Evolutionary conservation across 2,888 invertebrate species (phyloP), one percentile per base, ranked within the genome.

Genomic region (Keiferia lycopersicella): DNA sequence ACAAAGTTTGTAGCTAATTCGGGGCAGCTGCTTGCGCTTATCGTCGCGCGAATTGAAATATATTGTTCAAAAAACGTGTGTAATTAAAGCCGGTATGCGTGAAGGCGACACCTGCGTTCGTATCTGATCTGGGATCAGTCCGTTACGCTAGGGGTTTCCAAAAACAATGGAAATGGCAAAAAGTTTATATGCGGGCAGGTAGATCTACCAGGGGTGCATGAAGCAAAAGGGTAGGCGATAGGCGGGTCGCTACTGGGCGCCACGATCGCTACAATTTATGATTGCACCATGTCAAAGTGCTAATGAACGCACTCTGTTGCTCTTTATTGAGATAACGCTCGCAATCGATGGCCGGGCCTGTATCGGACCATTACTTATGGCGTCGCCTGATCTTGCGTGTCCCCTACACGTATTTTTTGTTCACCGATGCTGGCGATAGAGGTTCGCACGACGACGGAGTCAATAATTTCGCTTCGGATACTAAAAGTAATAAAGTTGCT

Each of bases 311-410:
- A 86, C 88, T 88, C 85, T 82, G 88, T 87, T 88, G 87, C 83
- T 87, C 89, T 91, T 91, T 91, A 91, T 91, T 90, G 89, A 91
- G 90, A 91, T 91, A 90, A 87, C 86, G 86, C 82, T 84, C 76
- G 86, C 86, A 88, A 88, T 85, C 84, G 82, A 84, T 82, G 79
- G 79, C 77, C 68, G 73, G 71, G 77, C 69, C 73, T 77, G 78
- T 81, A 83, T 83, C 81, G 74, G 77, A 75, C 81, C 86, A 87
- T 90, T 87, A 89, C 84, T 90, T 88, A 88, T 79, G 78, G 81
- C 84, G 77, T 75, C 81, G 83, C 75, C 80, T 73, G 84, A 83
- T 85, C 84, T 88, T 79, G 88, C 86, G 86, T 89, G 87, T 87
- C 83, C 80, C 75, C 81, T 78, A 77, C 71, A 78, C 72, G 73